Base-by-base conservation (phyloP, 2,888 invertebrate species). In the Conops quadrifasciatus region DNA sequence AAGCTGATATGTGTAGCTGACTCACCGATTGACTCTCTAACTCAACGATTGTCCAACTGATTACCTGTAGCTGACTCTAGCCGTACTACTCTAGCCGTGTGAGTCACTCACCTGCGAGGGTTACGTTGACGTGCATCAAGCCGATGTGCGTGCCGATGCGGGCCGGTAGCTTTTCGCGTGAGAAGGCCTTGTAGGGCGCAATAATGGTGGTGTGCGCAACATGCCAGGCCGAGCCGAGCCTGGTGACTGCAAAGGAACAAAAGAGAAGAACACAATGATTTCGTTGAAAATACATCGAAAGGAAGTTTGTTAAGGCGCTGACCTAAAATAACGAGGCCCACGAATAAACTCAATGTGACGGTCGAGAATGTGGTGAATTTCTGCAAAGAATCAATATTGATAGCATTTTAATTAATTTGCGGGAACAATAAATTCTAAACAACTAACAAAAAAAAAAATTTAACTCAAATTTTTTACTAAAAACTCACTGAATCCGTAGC, bases 151-250 rank as follows among this genome's bases (percentile, higher is more conserved):
- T 93, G 49, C 96, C 96, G 77, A 98, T 90, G 87, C 93, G 91
- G 79, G 96, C 97, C 80, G 91, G 90, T 76, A 98, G 88, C 82
- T 94, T 92, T 85, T 96, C 95, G 77, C 91, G 88, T 76, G 96
- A 95, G 88, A 95, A 97, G 77, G 96, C 95, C 81, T 93, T 91
- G 89, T 96, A 97, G 71, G 94, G 92, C 79, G 95, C 93, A 79
- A 92, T 89, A 79, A 96, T 92, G 51, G 91, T 90, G 26, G 94
- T 91, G 76, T 89, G 88, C 49, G 95, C 93, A 81, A 95, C 94
- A 87, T 97, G 97, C 97, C 97, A 97, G 81, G 93, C 92, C 60
- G 96, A 96, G 68, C 96, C 96, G 87, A 93, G 91, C 84, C 94
- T 91, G 80, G 95, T 92, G 81, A 96, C 96, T 96, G 88, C 67